phyloP scores from a whole-genome alignment of 2,888 invertebrate species.

The Drosophila peninsularis region DNA sequence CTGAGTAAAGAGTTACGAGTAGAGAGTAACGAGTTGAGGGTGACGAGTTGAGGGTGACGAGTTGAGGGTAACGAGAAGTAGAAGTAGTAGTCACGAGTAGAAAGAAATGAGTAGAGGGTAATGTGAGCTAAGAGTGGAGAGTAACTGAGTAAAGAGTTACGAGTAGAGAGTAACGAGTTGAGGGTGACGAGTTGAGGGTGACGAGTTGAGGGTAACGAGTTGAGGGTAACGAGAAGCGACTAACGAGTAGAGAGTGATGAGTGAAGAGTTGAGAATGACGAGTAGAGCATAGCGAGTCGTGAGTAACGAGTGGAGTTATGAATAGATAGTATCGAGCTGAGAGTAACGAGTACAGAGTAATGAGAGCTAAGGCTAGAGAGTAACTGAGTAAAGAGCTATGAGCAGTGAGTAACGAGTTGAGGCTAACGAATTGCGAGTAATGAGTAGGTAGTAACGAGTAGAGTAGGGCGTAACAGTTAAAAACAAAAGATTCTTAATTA shows the following conservation, averaged over 20 bases:
- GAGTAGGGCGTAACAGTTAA: too few relatives aligned
- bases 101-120: too few relatives aligned
- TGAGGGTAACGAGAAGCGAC: neutral
- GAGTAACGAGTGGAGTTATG: neutral
- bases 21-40: neutral
- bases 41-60: neutral
- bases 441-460: neutral
- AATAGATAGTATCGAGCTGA: neutral
- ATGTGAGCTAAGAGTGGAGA: neutral
- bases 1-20: neutral
- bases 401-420: neutral
- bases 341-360: neutral
- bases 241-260: neutral
- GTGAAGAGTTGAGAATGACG: too few relatives aligned
- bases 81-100: too few relatives aligned
- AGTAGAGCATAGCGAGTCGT: neutral
- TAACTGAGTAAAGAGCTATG: too few relatives aligned
- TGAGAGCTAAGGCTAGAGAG: too few relatives aligned
- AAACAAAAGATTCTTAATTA: too few relatives aligned
- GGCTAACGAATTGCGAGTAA: neutral
- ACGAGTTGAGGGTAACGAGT: neutral
- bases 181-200: neutral
- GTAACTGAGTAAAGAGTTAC: neutral
- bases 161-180: neutral
- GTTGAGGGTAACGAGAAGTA: neutral